These are phyloP conservation scores for Apotomis capreana DNA, from an alignment of 2,888 invertebrate species.

Conservation along the genomic window DNA sequence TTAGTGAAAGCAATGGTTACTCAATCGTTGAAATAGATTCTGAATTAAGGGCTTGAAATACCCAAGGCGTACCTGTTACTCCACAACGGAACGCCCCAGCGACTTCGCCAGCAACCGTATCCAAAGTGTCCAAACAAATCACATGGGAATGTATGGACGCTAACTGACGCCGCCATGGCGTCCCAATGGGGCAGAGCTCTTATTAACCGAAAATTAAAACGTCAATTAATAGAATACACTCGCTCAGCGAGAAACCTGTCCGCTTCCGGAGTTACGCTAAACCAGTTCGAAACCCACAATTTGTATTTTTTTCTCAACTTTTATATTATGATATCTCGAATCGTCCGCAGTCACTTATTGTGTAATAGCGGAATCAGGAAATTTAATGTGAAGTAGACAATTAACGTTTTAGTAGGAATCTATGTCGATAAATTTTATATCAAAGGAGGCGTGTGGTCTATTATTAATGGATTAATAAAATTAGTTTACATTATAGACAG, in stretches of 20 bases:
- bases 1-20: slow-evolving; percentile 76
- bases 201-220: slow-evolving; percentile 75
- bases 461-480: slow-evolving; percentile 8
- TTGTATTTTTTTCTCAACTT: slow-evolving; percentile 59
- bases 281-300: slow-evolving; percentile 65
- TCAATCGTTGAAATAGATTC: slow-evolving; percentile 68
- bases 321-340: slow-evolving; percentile 52
- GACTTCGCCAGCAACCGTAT: no score
- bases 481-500: slow-evolving; percentile 1
- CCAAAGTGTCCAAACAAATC: slow-evolving; percentile 46
- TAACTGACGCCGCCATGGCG: no score
- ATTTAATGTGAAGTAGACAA: slow-evolving; percentile 46
- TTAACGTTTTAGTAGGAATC: slow-evolving; percentile 2
- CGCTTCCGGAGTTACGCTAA: slow-evolving; percentile 80
- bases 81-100: no score
- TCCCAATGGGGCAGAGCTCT: slow-evolving; percentile 45
- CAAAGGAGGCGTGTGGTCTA: neutral
- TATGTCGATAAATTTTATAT: slow-evolving; percentile 30
- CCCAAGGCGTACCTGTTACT: slow-evolving; percentile 42
- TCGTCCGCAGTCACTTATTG: slow-evolving; percentile 51
- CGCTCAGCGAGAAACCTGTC: slow-evolving; percentile 69
- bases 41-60: slow-evolving; percentile 52
- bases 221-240: slow-evolving; percentile 70
- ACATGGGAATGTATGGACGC: no score
- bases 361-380: slow-evolving; percentile 51